Evolutionary conservation across 2,888 invertebrate genomes (phyloP).

Genomic region (Allacma fusca): DNA sequence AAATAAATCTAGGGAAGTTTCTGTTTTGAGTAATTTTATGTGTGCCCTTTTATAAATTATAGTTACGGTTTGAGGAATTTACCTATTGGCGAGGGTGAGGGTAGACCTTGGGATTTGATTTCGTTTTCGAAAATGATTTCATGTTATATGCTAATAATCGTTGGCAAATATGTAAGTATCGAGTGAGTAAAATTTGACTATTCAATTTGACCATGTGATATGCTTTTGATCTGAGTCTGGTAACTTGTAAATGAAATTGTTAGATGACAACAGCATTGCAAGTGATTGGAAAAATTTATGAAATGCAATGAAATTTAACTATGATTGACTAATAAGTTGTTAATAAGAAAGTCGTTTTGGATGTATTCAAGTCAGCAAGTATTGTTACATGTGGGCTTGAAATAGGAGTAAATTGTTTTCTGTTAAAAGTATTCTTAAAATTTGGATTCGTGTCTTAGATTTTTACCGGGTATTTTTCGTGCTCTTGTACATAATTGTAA

Average conservation of each 20-base stretch:
- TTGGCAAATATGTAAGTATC: background rate
- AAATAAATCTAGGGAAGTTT: background rate
- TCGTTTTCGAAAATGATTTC: background rate
- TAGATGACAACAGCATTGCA: background rate
- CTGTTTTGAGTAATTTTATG: background rate
- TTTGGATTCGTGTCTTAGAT: too few species aligned
- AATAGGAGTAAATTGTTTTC: too few species aligned
- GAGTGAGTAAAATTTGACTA: background rate
- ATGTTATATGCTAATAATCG: background rate
- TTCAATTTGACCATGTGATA: slow-evolving; percentile 13
- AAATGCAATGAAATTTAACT: background rate
- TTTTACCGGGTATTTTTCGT: too few species aligned
- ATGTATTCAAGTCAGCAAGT: background rate
- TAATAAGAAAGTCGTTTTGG: background rate
- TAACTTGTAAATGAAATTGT: background rate
- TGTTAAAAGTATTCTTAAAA: too few species aligned
- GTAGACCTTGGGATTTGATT: background rate
- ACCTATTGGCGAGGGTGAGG: too few species aligned
- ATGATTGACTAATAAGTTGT: background rate
- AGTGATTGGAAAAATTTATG: background rate
- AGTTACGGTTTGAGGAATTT: too few species aligned
- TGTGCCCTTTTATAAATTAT: background rate
- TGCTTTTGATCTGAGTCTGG: slow-evolving; percentile 21
- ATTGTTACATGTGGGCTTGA: too few species aligned
- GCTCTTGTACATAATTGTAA: too few species aligned